phyloP scores from a whole-genome alignment of 2,113 vertebrate genomes.

The Caloenas nicobarica region DNA sequence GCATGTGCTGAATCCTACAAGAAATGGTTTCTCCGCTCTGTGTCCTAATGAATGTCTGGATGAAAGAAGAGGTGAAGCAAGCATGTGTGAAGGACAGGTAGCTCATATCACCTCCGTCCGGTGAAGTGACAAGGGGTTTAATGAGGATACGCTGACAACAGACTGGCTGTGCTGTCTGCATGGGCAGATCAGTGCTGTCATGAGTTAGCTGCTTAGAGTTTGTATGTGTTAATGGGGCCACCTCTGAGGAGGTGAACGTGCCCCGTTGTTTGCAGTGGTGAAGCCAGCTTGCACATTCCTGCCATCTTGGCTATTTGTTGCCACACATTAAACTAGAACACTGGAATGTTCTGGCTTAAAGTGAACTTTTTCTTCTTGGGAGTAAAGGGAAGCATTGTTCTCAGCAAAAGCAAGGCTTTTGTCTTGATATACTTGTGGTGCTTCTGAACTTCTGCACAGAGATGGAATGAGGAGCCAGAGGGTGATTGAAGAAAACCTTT shows the following conservation, averaged over 20 bases:
- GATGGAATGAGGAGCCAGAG: background rate
- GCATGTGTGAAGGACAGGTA: background rate
- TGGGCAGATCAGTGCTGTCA: background rate
- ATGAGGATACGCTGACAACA: background rate
- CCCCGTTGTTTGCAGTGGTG: background rate
- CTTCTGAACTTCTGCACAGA: background rate
- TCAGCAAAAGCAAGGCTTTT: background rate
- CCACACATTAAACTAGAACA: background rate
- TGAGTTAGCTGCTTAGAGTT: background rate
- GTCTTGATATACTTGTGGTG: background rate
- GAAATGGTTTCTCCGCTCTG: background rate
- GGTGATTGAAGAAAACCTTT: background rate
- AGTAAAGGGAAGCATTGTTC: background rate
- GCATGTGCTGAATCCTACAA: background rate
- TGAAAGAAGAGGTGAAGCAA: slow-evolving; percentile 1
- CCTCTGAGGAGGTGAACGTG: background rate
- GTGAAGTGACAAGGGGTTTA: slow-evolving; percentile 10
- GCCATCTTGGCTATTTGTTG: background rate
- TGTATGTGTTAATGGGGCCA: background rate
- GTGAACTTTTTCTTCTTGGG: background rate
- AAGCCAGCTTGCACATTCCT: background rate
- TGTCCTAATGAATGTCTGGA: background rate
- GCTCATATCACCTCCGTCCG: background rate
- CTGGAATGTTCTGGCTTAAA: background rate
- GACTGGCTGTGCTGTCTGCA: background rate